Base-by-base conservation (phyloP, 2,888 invertebrate species). In the Sarcophaga carnaria region DNA sequence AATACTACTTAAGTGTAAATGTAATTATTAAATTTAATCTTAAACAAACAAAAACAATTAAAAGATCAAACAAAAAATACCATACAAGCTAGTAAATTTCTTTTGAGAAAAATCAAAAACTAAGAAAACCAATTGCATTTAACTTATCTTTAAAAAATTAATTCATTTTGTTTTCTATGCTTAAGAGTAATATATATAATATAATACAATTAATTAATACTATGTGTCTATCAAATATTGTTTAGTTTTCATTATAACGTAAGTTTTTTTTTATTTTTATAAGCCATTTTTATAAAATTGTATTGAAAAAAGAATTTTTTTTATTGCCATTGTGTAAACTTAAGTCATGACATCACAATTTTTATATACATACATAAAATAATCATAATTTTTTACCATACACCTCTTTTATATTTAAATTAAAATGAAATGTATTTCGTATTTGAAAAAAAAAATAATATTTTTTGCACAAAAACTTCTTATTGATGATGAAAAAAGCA, bases 381-480 rank as follows among this genome's bases (percentile, higher is more conserved):
- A 45, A 49, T 27, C 27, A 80, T 54, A 54, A 17, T 17, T 83
- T 83, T 75, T 80, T 74, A 80, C 66, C 62, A 74, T 54, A 80
- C 71, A 78, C 63, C 60, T 69, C 20, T 37, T 72, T 20, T 27
- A 54, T 60, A 63, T 27, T 64, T 25, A 67, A 60, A 60, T 25
- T 59, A 8, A 2, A 27, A 66, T 71, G 59, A 67, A 54, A 80
- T 45, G 20, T 76, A 62, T 80, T 83, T 83, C 70, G n/a, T 59
- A 75, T 60, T 64, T 11, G 74, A 63, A 22, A 12, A 74, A 74
- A 27, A 63, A 2, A 59, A 67, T 81, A 66, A 66, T 80, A 80
- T 82, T 88, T 85, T 89, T 89, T 89, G 89, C 89, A 89, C 89
- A 89, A 88, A 83, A 76, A 54, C 5, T 47, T 78, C 75, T 17